phyloP scores from a whole-genome alignment of 2,113 vertebrate species.

The Callaeas wilsoni region DNA sequence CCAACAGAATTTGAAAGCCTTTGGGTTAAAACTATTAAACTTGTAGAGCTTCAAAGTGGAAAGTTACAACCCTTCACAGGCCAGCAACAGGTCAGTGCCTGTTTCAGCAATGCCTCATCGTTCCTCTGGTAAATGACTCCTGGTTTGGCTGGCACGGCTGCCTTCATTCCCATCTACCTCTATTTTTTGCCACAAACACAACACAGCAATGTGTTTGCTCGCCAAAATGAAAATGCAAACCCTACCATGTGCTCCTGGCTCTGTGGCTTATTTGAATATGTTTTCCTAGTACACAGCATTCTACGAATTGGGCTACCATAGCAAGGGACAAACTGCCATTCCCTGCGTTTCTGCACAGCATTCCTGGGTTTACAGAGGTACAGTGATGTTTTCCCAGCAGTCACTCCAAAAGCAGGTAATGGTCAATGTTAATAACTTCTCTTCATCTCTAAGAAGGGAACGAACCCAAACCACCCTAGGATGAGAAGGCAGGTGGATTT shows the following conservation, averaged over 20 bases:
- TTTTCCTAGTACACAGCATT: neutral
- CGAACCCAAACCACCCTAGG: neutral
- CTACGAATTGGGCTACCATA: neutral
- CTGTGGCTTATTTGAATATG: neutral
- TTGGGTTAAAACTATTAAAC: neutral
- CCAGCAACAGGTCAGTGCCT: conserved; percentile 35
- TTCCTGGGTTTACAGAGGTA: neutral
- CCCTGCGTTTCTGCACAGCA: neutral
- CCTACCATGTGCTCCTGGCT: neutral
- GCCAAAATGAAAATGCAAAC: neutral
- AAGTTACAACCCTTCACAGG: neutral
- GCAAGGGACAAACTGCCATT: neutral
- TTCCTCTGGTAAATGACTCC: neutral
- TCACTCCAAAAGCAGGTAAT: neutral
- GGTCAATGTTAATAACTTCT: neutral
- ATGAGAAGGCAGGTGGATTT: neutral
- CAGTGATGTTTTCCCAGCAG: neutral
- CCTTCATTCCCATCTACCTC: neutral
- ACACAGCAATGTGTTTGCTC: neutral
- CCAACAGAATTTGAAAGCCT: neutral
- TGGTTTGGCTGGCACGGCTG: neutral
- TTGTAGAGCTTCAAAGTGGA: neutral
- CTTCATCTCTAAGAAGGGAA: neutral
- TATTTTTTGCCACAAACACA: neutral
- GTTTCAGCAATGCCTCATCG: neutral